These are phyloP conservation scores for Eurytoma adleriae DNA, from an alignment of 2,888 invertebrate species.

Conservation along the genomic window DNA sequence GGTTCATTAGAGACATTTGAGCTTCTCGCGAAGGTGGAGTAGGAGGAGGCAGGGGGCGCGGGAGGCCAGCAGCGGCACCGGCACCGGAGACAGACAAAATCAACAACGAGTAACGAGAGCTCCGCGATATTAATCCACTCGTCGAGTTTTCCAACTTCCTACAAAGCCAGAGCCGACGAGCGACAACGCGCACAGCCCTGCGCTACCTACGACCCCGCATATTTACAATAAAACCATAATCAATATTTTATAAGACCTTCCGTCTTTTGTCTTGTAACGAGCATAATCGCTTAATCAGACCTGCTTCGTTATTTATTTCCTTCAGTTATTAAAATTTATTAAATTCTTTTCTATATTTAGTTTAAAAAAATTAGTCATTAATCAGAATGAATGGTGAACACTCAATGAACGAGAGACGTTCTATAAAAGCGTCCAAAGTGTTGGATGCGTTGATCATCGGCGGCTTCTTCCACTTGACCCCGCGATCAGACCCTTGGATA, in stretches of 20 bases:
- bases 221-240: conserved; percentile 74
- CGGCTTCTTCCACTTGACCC: conserved; percentile 71
- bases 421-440: conserved; percentile 40
- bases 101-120: conserved; percentile 76
- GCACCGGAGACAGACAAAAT: conserved; percentile 75
- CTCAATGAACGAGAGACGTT: conserved; percentile 32
- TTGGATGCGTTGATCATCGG: conserved; percentile 65
- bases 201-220: conserved; percentile 61
- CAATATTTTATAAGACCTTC: conserved; percentile 71
- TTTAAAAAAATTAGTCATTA: background rate
- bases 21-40: conserved; percentile 54
- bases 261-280: conserved; percentile 23
- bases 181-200: conserved; percentile 56
- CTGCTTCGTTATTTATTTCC: conserved; percentile 24
- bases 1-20: conserved; percentile 76
- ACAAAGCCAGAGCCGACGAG: conserved; percentile 71
- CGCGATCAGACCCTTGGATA: conserved; percentile 63
- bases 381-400: conserved; percentile 29
- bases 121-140: conserved; percentile 76
- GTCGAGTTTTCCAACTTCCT: conserved; percentile 76
- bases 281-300: conserved; percentile 2
- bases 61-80: conserved; percentile 53
- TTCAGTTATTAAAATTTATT: background rate
- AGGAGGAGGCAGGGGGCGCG: conserved; percentile 52
- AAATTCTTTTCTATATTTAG: no score